Evolutionary conservation across 2,888 invertebrate genomes (phyloP).

Genomic region (Ditula angustiorana): DNA sequence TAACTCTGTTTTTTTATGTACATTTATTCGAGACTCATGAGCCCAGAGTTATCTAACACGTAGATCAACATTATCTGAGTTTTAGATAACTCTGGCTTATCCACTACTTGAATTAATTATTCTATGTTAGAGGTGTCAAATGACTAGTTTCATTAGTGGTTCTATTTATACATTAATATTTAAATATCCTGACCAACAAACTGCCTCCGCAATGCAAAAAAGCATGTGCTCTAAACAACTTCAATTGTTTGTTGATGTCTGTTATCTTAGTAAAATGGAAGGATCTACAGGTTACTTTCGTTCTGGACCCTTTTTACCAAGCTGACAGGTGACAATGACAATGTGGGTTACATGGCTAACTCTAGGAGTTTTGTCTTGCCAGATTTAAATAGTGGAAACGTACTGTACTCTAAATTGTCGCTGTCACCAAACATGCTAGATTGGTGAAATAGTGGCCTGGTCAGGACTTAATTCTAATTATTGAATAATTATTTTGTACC

Average conservation of each 20-base stretch:
- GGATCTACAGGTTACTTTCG: neutral
- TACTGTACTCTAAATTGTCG: too few species aligned
- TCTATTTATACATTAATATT: conserved; percentile 28
- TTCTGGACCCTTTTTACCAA: too few species aligned
- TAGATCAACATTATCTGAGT: neutral
- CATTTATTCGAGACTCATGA: conserved; percentile 41
- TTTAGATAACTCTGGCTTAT: conserved; percentile 10
- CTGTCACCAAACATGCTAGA: too few species aligned
- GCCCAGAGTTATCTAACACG: conserved; percentile 11
- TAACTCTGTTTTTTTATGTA: conserved; percentile 61
- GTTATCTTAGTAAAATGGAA: neutral
- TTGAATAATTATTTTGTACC: conserved; percentile 19
- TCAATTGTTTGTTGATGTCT: too few species aligned
- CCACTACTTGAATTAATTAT: neutral
- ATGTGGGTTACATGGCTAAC: too few species aligned
- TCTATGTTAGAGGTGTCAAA: conserved; percentile 64
- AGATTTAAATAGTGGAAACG: too few species aligned
- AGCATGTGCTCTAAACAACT: too few species aligned
- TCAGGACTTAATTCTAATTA: too few species aligned
- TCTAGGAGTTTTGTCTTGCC: too few species aligned
- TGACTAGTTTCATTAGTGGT: conserved; percentile 71
- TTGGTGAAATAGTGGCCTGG: too few species aligned
- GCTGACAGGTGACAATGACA: too few species aligned
- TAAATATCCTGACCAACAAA: neutral
- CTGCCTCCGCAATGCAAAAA: too few species aligned